Base-by-base conservation (phyloP, 2,888 invertebrate species). In the Dione juno region DNA sequence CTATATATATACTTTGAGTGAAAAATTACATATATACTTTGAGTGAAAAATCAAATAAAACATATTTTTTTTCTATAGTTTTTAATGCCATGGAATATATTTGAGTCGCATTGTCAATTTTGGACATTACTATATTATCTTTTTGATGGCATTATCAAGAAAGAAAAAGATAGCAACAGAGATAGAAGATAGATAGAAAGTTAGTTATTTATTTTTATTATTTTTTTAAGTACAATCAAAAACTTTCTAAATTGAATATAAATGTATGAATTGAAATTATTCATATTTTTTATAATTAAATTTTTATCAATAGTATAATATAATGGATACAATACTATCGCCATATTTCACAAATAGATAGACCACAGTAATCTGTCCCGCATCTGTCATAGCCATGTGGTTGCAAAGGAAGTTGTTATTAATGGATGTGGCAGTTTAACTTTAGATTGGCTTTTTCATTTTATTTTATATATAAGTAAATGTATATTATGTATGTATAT, bases 81-180 rank as follows among this genome's bases (percentile, higher is more conserved):
- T 85, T 83, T 82, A 85, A 76, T 80, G 89, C 90, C 90, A 89
- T 90, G 79, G 81, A 82, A 86, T 84, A 85, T 84, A 82, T 79
- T 77, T 79, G 77, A 84, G 82, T 86, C 78, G 86, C 90, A 90
- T 90, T 86, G 85, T 89, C 78, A 74, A 57, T 73, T 75, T 71
- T 71, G 77, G 61, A 75, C 80, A 79, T 77, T 76, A 40, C 37
- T 75, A 75, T 71, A 61, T 66, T 73, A 73, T 75, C 65, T 71
- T 50, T 58, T 63, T 41, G 68, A 67, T 67, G 50, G 63, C 74
- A 78, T 77, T 74, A 77, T 77, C 79, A 78, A 78, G 45, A 75
- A 77, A 71, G 65, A 73, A 72, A 64, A 68, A 68, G 41, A 57
- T 37, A 53, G 14, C n/a, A n/a, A n/a, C n/a, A n/a, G n/a, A n/a